Conservation (phyloP, 1,140 invertebrate species). For the Drosophila pruinosa region DNA sequence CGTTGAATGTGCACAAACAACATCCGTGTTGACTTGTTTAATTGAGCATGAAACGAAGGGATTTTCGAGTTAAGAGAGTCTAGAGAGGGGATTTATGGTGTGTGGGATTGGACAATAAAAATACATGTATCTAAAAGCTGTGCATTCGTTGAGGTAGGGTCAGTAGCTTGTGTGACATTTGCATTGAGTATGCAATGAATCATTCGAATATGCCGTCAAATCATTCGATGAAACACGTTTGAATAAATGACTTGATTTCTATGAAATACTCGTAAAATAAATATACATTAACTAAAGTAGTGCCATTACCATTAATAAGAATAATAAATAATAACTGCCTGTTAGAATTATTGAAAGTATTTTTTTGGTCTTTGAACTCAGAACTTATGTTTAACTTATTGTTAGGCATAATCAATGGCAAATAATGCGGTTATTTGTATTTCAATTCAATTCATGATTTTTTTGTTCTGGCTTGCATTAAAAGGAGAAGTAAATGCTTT, state of each 20-base stretch:
- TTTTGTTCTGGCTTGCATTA: no score
- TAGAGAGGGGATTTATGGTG: conserved; percentile 2
- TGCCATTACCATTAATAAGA: no score
- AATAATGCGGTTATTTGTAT: no score
- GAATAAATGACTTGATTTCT: background rate
- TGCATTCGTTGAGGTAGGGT: conserved; percentile 5
- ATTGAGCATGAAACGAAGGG: conserved; percentile 42
- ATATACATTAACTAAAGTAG: no score
- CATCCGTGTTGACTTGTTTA: conserved; percentile 52
- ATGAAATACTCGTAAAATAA: background rate
- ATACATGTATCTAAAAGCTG: background rate
- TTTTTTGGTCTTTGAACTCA: background rate
- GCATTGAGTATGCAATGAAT: conserved; percentile 5
- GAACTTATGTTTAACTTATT: no score
- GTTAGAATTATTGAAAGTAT: background rate
- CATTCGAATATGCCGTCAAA: background rate
- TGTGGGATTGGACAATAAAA: conserved; percentile 1
- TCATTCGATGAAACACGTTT: background rate
- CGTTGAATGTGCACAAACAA: conserved; percentile 34
- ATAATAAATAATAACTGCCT: no score
- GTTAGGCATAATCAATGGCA: no score
- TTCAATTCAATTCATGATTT: no score
- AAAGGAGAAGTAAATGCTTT: no score
- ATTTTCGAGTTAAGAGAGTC: conserved; percentile 14
- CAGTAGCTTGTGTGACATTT: background rate